These are phyloP conservation scores for Malurus cyaneus DNA, from an alignment of 2,113 vertebrate species.

Conservation along the genomic window DNA sequence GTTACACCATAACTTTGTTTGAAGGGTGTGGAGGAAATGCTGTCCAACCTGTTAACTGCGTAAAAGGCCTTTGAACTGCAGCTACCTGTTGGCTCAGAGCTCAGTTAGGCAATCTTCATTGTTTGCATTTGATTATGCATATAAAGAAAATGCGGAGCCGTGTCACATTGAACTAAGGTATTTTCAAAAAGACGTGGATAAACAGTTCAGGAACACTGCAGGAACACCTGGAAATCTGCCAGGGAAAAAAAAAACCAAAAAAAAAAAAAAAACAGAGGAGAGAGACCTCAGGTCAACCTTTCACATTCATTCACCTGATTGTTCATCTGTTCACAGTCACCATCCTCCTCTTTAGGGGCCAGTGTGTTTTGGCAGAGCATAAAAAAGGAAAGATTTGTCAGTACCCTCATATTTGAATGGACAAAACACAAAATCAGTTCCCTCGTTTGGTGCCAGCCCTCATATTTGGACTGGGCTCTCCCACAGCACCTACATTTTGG, in stretches of 20 bases:
- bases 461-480: neutral
- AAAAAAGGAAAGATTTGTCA: neutral
- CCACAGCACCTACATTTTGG: neutral
- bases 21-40: conserved; percentile 51
- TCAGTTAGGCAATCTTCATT: conserved; percentile 55
- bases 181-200: neutral
- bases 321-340: neutral
- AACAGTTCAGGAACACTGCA: neutral
- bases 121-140: conserved; percentile 59
- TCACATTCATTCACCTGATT: neutral
- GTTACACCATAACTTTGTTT: conserved; percentile 37
- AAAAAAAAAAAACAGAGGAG: neutral
- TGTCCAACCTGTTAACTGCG: conserved; percentile 32
- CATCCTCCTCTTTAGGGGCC: neutral
- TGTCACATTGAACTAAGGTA: conserved; percentile 18
- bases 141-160: conserved; percentile 44
- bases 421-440: neutral
- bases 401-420: neutral
- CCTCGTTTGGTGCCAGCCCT: neutral
- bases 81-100: conserved; percentile 48
- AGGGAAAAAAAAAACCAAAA: neutral
- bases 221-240: neutral
- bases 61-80: conserved; percentile 58
- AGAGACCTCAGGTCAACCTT: neutral
- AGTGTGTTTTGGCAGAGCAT: neutral